Conservation (phyloP, 2,797 vertebrate species). For the Gila robusta region DNA sequence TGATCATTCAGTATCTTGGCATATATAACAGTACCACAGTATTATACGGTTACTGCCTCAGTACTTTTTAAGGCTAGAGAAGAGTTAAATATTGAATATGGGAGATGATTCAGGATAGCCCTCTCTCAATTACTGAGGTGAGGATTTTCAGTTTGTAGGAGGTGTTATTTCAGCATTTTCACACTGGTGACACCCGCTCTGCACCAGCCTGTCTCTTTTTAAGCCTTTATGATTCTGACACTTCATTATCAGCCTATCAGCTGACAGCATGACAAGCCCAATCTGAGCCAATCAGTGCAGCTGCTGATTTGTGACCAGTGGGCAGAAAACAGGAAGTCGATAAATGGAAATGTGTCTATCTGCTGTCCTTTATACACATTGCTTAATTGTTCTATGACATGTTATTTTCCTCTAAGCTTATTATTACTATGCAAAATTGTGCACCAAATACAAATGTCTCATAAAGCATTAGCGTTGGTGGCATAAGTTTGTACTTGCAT, state of each 20-base stretch:
- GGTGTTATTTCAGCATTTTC: constrained; percentile 54
- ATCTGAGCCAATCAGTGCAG: constrained; percentile 61
- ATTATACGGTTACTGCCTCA: neutral
- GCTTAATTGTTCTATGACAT: constrained; percentile 31
- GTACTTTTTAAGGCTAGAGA: neutral
- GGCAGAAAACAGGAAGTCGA: constrained; percentile 39
- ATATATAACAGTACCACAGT: neutral
- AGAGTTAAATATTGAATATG: constrained; percentile 15
- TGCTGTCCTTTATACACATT: constrained; percentile 18
- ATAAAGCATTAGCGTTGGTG: constrained; percentile 33
- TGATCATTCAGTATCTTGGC: neutral
- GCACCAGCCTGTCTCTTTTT: constrained; percentile 45
- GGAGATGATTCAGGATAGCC: constrained; percentile 28
- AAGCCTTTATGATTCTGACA: constrained; percentile 55
- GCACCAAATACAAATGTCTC: constrained; percentile 7
- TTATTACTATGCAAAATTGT: constrained; percentile 16
- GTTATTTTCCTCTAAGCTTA: constrained; percentile 36
- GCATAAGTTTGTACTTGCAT: neutral
- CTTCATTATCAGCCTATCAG: constrained; percentile 62
- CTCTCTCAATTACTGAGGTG: constrained; percentile 25
- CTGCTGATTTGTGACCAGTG: constrained; percentile 47
- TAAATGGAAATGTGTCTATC: constrained; percentile 44
- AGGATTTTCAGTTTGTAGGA: constrained; percentile 15
- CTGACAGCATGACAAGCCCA: constrained; percentile 60
- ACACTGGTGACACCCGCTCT: constrained; percentile 37